Evolutionary conservation across 2,888 invertebrate species (phyloP).

Genomic region (Xestobium rufovillosum): DNA sequence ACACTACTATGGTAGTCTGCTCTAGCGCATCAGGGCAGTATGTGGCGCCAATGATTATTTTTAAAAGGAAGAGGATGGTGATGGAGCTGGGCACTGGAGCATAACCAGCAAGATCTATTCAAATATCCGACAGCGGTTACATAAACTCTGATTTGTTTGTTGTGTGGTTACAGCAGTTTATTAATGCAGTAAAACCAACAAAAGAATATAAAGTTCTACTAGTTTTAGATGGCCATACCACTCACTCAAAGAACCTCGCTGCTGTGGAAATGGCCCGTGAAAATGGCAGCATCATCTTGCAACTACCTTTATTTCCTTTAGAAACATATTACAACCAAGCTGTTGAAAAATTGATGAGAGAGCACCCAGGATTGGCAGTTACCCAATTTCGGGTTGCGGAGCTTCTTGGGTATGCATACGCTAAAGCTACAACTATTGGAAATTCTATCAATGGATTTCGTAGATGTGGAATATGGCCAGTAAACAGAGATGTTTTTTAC

Average conservation of each 20-base stretch:
- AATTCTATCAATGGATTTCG: too few species aligned
- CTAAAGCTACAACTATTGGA: too few species aligned
- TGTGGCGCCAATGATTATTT: constrained; percentile 21
- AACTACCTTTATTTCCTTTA: constrained; percentile 23
- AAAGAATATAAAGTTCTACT: constrained; percentile 22
- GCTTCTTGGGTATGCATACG: constrained; percentile 2
- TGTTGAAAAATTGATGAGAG: constrained; percentile 5
- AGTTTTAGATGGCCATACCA: constrained; percentile 25
- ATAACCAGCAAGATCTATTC: too few species aligned
- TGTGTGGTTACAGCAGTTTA: too few species aligned
- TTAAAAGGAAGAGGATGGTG: constrained; percentile 13
- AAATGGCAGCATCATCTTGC: constrained; percentile 22
- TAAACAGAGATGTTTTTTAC: too few species aligned
- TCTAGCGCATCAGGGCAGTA: constrained; percentile 16
- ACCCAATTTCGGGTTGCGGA: constrained; percentile 4
- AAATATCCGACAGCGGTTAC: too few species aligned
- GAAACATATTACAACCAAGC: constrained; percentile 8
- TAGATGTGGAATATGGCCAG: too few species aligned
- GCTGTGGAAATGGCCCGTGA: constrained; percentile 21
- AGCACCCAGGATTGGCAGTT: background rate
- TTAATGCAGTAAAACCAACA: constrained; percentile 26
- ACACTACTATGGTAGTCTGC: constrained; percentile 24
- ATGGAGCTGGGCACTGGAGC: constrained; percentile 14
- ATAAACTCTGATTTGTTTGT: too few species aligned
- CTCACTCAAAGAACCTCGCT: constrained; percentile 24